Conservation (phyloP, 92 coral and sea anemone species). For the Plumapathes pennacea region DNA sequence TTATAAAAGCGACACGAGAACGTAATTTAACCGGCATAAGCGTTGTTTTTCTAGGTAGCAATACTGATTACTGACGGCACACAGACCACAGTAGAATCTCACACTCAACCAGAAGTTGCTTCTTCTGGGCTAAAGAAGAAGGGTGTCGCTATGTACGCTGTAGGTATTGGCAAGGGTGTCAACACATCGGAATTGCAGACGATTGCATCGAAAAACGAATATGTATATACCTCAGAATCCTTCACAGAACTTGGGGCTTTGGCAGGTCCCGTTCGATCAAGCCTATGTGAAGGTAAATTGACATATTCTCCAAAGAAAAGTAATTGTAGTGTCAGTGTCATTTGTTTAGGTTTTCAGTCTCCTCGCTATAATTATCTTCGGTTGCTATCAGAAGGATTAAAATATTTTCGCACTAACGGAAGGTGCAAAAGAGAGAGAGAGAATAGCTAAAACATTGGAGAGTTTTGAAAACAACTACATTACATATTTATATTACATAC, state of each 20-base stretch:
- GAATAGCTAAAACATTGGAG: too few relatives aligned
- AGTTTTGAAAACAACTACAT: too few relatives aligned
- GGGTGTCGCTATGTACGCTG: slow-evolving; percentile 40
- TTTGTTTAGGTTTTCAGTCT: too few relatives aligned
- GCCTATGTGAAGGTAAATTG: slow-evolving; percentile 4
- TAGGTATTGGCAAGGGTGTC: slow-evolving; percentile 41
- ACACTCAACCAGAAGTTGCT: slow-evolving; percentile 21
- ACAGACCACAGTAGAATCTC: slow-evolving; percentile 26
- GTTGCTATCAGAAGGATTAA: too few relatives aligned
- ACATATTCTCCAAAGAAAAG: too few relatives aligned
- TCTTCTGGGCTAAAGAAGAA: slow-evolving; percentile 28
- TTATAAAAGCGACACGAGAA: too few relatives aligned
- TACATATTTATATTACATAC: too few relatives aligned
- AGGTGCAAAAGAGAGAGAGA: too few relatives aligned
- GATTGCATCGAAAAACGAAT: slow-evolving; percentile 47
- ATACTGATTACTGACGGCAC: slow-evolving; percentile 51
- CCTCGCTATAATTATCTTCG: too few relatives aligned
- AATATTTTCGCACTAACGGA: too few relatives aligned
- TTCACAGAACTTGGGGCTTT: slow-evolving; percentile 10
- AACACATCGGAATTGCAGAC: slow-evolving; percentile 31
- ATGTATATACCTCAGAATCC: slow-evolving; percentile 10
- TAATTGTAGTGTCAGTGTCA: too few relatives aligned
- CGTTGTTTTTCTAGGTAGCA: slow-evolving; percentile 10
- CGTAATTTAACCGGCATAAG: not conserved
- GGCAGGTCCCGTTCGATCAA: not conserved